Evolutionary conservation across 2,888 invertebrate species (phyloP), one percentile per base, ranked within the genome.

Genomic region (Axea sp.): DNA sequence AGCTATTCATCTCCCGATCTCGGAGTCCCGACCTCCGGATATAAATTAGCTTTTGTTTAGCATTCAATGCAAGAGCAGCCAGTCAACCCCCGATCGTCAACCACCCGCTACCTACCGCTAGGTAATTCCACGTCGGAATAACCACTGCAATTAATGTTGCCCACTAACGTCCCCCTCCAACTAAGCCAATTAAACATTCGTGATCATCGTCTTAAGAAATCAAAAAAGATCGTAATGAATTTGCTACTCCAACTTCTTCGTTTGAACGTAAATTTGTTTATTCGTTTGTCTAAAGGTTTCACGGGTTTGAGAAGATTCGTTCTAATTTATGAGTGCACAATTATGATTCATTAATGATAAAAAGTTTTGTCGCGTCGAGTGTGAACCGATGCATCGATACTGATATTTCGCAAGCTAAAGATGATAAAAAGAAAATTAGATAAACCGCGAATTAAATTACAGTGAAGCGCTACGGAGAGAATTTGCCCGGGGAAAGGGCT

Each of bases 1-100:
- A 80, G 81, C 86, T 83, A 87, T 87, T 87, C 87, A 87, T 87
- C 86, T 87, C 84, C 80, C 85, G 87, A 86, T 86, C 86, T 87
- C 85, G 81, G 79, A 81, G 84, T 81, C 81, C 79, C 83, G 82
- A 83, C 84, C 84, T 83, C 82, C 81, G 84, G 86, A 86, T 87
- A 87, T 87, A 87, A 87, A 87, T 87, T 87, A 87, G 85, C 87
- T 87, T 87, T 87, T 87, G 86, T 87, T 86, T 87, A 87, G 86
- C 86, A 87, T 87, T 87, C 87, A 87, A 86, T 86, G 86, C 86
- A 62, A 80, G 80, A 68, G 78, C 77, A 78, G 65, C 76, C 72
- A 77, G 78, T 71, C 69, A 74, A 69, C 71, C 72, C 68, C 49
- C 35, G 53, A 69, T 67, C 57, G 69, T 71, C 65, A 35, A 26